Evolutionary conservation across 2,113 vertebrate genomes (phyloP).

Genomic region (Thomomys bottae): DNA sequence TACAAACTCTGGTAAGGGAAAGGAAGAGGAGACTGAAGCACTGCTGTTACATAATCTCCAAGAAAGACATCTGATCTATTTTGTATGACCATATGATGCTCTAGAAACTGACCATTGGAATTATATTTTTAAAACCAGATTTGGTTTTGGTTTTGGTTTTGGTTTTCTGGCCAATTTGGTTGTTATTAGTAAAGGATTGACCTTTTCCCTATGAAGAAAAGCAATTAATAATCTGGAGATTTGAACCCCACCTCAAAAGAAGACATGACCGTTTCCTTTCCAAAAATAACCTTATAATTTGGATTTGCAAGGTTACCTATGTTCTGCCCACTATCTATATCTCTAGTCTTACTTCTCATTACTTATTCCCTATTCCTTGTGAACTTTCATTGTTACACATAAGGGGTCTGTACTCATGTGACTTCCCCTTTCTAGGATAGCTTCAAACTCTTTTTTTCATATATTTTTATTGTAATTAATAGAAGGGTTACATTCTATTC

Average conservation of each 20-base stretch:
- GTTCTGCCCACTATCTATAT: background rate
- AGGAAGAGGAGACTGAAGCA: background rate
- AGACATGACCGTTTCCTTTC: background rate
- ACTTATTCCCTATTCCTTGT: background rate
- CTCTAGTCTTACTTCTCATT: background rate
- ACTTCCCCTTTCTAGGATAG: background rate
- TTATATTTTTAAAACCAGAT: constrained; percentile 37
- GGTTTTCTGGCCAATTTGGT: background rate
- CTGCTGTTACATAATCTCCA: background rate
- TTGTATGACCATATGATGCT: background rate
- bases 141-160: background rate
- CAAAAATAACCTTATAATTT: background rate
- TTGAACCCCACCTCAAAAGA: constrained; percentile 14
- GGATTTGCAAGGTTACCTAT: background rate
- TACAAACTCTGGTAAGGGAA: background rate
- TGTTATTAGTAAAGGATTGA: constrained; percentile 23
- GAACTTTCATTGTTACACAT: background rate
- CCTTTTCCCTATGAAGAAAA: background rate
- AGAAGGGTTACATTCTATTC: too few species aligned
- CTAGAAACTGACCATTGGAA: background rate
- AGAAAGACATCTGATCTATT: background rate
- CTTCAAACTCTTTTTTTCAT: background rate
- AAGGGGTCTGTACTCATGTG: background rate
- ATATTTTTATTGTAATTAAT: too few species aligned
- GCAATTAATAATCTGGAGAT: background rate